Conservation (phyloP, 37 sponge, comb jelly and placozoan genomes). For the Axinella damicornis region DNA sequence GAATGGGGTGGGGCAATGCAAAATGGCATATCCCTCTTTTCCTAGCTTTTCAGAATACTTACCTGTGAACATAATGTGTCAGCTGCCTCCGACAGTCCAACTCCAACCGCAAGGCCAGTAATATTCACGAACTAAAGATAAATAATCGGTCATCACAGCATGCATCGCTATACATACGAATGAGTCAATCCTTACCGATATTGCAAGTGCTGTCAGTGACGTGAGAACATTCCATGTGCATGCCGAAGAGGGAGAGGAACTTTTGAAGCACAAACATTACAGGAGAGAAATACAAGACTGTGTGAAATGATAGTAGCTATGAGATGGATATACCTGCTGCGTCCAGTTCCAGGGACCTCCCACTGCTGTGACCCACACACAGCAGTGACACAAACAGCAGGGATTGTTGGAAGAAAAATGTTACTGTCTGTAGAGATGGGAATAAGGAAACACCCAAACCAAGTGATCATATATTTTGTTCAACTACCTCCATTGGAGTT, state of each 20-base stretch:
- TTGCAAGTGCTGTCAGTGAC: conserved; percentile 1
- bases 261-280: no score
- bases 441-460: not conserved
- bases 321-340: not conserved
- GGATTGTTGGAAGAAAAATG: not conserved
- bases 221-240: no score
- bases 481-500: no score
- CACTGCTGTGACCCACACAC: conserved; percentile 5
- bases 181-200: conserved; percentile 30
- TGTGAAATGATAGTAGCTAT: not conserved
- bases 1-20: not conserved
- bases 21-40: not conserved
- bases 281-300: not conserved
- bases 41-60: not conserved
- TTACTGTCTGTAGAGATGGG: not conserved
- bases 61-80: conserved; percentile 72
- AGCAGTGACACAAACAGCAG: not conserved
- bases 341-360: not conserved
- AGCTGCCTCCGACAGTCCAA: conserved; percentile 51
- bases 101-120: conserved; percentile 37
- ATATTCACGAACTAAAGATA: conserved; percentile 42
- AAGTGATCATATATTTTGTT: no score
- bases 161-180: not conserved
- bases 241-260: no score
- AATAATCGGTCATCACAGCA: no score